Conservation (phyloP, 2,797 vertebrate species). For the Rhinella marina region DNA sequence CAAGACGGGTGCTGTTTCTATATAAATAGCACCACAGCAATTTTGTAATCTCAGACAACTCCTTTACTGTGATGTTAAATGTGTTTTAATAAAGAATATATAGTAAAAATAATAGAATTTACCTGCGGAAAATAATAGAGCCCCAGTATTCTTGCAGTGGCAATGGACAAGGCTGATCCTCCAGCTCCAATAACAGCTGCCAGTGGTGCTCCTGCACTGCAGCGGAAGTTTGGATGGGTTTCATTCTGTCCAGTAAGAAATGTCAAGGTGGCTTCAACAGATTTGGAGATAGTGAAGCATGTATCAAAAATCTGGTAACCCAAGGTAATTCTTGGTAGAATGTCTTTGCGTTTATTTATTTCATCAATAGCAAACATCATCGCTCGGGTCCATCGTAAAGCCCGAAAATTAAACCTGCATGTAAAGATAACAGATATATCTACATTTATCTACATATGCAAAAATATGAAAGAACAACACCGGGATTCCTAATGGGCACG, state of each 20-base stretch:
- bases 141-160: slow-evolving; percentile 84
- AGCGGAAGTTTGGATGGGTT: slow-evolving; percentile 85
- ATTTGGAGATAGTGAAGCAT: slow-evolving; percentile 86
- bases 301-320: slow-evolving; percentile 87
- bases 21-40: background rate
- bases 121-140: slow-evolving; percentile 87
- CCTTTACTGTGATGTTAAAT: background rate
- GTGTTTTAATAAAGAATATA: background rate
- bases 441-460: background rate
- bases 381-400: slow-evolving; percentile 85
- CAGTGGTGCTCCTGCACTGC: slow-evolving; percentile 77
- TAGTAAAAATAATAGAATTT: slow-evolving; percentile 23
- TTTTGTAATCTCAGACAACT: background rate
- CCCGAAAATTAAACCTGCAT: slow-evolving; percentile 84
- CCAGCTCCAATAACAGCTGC: slow-evolving; percentile 83
- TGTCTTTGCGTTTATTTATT: slow-evolving; percentile 75
- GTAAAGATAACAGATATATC: background rate
- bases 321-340: slow-evolving; percentile 80
- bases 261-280: slow-evolving; percentile 82
- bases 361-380: slow-evolving; percentile 86
- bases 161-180: slow-evolving; percentile 82
- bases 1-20: background rate
- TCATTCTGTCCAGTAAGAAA: slow-evolving; percentile 86
- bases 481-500: no score
- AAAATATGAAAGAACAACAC: no score